phyloP scores from a whole-genome alignment of 2,888 invertebrate species.

The Busseola fusca region DNA sequence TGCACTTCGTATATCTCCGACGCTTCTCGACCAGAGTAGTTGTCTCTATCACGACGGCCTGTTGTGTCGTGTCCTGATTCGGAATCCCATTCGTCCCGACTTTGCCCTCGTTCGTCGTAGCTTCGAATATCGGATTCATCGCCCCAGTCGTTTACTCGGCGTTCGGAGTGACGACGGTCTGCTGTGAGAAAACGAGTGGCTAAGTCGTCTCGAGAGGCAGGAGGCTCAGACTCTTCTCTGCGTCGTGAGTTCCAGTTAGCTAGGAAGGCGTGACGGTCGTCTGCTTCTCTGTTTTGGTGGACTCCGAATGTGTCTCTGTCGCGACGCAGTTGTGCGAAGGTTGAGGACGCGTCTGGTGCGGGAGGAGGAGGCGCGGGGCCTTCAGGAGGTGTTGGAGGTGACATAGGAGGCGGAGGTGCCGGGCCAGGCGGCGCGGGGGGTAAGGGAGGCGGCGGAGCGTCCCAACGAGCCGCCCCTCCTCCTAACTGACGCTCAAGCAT shows the following conservation, averaged over 20 bases:
- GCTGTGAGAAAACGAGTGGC: constrained; percentile 83
- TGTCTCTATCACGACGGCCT: constrained; percentile 78
- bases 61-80: constrained; percentile 81
- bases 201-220: constrained; percentile 75
- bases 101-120: constrained; percentile 77
- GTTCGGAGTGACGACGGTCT: constrained; percentile 75
- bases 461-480: constrained; percentile 90
- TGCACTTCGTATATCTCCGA: constrained; percentile 86
- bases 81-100: constrained; percentile 86
- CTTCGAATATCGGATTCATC: constrained; percentile 81
- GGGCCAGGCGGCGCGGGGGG: constrained; percentile 90
- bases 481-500: constrained; percentile 96
- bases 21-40: constrained; percentile 82
- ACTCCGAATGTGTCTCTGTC: constrained; percentile 93
- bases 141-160: constrained; percentile 81
- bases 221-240: constrained; percentile 80
- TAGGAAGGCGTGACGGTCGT: constrained; percentile 87
- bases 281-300: constrained; percentile 90
- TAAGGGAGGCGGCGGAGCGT: constrained; percentile 91
- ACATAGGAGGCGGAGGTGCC: constrained; percentile 91
- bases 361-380: constrained; percentile 90
- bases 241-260: constrained; percentile 87
- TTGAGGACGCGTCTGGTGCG: constrained; percentile 87
- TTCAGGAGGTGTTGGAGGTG: constrained; percentile 89
- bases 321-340: constrained; percentile 91